These are phyloP conservation scores for Scortum barcoo DNA, from an alignment of 2,113 vertebrate genomes.

Conservation along the genomic window DNA sequence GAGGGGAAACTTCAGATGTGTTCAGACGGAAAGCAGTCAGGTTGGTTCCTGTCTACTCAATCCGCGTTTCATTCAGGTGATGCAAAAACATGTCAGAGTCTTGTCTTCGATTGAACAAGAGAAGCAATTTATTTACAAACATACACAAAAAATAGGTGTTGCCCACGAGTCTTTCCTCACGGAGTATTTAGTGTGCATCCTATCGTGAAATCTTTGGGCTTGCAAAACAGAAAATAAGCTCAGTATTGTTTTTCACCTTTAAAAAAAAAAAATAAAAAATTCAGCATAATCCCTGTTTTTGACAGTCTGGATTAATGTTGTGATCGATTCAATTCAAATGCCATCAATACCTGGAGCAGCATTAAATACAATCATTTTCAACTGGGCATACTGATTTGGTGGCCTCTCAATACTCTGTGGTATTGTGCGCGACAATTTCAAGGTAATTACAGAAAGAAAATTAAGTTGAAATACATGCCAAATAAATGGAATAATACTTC, in stretches of 20 bases:
- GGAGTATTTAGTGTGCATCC: slow-evolving; percentile 68
- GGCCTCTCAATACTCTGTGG: slow-evolving; percentile 40
- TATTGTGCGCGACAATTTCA: slow-evolving; percentile 34
- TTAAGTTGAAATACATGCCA: slow-evolving; percentile 43
- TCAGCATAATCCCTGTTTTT: slow-evolving; percentile 36
- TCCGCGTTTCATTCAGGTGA: neutral
- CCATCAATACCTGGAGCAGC: slow-evolving; percentile 51
- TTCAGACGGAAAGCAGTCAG: too few relatives aligned
- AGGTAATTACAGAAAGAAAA: slow-evolving; percentile 29
- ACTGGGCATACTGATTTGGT: slow-evolving; percentile 17
- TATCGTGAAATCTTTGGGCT: slow-evolving; percentile 75
- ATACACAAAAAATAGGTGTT: slow-evolving; percentile 55
- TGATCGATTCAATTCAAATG: slow-evolving; percentile 37
- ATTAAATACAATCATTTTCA: slow-evolving; percentile 24
- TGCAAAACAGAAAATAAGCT: slow-evolving; percentile 59
- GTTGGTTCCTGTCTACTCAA: neutral
- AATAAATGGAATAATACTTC: slow-evolving; percentile 41
- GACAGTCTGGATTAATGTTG: slow-evolving; percentile 27
- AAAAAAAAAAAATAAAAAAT: too few relatives aligned
- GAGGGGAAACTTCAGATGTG: too few relatives aligned
- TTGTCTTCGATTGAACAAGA: slow-evolving; percentile 82
- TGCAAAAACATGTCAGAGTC: slow-evolving; percentile 4
- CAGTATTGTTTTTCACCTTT: slow-evolving; percentile 17
- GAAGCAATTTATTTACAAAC: slow-evolving; percentile 83
- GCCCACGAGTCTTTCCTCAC: slow-evolving; percentile 61